Evolutionary conservation across 2,113 vertebrate species (phyloP), one percentile per base, ranked within the genome.

Genomic region (Euleptes europaea): DNA sequence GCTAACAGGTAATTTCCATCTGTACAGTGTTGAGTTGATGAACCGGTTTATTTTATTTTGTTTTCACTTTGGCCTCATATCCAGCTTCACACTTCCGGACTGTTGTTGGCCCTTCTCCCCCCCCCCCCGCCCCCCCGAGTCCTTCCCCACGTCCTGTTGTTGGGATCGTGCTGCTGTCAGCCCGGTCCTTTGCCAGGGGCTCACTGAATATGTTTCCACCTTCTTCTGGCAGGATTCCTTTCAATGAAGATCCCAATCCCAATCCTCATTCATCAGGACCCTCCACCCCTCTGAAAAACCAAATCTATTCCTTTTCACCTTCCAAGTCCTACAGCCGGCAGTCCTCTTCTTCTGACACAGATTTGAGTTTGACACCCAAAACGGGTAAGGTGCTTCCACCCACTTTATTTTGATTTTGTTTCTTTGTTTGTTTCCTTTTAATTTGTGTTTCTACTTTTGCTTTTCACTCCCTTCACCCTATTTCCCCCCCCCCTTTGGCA

Each of bases 291-390:
- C 97, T 99, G 98, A 98, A 98, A 99, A 98, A 97, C 96, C 98
- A 98, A 95, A 98, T 98, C 97, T 98, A 98, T 97, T 99, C 98
- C 96, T 99, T 99, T 98, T 99, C 98, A 98, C 98, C 99, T 96
- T 99, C 97, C 98, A 99, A 99, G 98, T 98, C 98, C 97, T 99
- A 98, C 99, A 99, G 99, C 94, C 99, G 99, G 95, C 99, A 99
- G 97, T 99, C 99, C 96, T 99, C 99, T 94, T 99, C 98, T 97
- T 99, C 99, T 96, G 99, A 99, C 96, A 99, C 99, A 97, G 99
- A 99, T 97, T 98, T 99, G 98, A 99, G 99, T 98, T 98, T 99
- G 97, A 99, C 99, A 96, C 99, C 99, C 96, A 99, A 99, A 97
- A 99, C 98, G 95, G 99, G 99, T 99, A 99, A 99, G 99, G 97